Conservation (phyloP, 2,888 invertebrate species). For the Lutraria lutraria region DNA sequence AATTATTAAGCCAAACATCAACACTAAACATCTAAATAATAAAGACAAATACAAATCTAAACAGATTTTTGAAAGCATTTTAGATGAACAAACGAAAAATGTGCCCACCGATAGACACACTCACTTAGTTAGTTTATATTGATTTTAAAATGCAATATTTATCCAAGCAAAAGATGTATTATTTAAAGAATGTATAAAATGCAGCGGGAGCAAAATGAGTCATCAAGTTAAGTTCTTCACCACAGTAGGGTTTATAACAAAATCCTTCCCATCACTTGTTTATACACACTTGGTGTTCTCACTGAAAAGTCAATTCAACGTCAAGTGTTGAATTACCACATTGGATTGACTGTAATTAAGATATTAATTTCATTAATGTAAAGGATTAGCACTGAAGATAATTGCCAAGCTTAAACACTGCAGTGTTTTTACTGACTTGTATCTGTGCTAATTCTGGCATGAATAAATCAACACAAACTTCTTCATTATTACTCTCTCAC, state of each 20-base stretch:
- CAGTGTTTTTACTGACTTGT: neutral
- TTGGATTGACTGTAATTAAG: conserved; percentile 18
- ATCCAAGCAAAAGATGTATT: conserved; percentile 27
- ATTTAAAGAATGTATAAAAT: conserved; percentile 46
- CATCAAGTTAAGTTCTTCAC: conserved; percentile 5
- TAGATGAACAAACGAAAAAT: conserved; percentile 10
- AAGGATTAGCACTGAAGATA: conserved; percentile 9
- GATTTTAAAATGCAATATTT: conserved; percentile 36
- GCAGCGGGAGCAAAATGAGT: conserved; percentile 11
- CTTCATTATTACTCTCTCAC: neutral
- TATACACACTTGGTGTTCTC: neutral
- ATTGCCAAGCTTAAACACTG: conserved; percentile 9
- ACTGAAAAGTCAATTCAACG: neutral
- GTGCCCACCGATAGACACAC: conserved; percentile 8
- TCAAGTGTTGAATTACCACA: conserved; percentile 10
- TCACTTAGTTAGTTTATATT: conserved; percentile 30
- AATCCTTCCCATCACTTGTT: neutral
- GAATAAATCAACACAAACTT: neutral
- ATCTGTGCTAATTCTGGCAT: neutral
- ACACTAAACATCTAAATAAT: conserved; percentile 12
- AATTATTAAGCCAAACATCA: conserved; percentile 11
- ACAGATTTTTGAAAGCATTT: neutral
- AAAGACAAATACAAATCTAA: neutral
- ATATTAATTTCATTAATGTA: conserved; percentile 27
- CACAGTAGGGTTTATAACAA: neutral